Evolutionary conservation across 1,140 invertebrate species (phyloP), one percentile per base, ranked within the genome.

Genomic region (Euglossa dilemma): DNA sequence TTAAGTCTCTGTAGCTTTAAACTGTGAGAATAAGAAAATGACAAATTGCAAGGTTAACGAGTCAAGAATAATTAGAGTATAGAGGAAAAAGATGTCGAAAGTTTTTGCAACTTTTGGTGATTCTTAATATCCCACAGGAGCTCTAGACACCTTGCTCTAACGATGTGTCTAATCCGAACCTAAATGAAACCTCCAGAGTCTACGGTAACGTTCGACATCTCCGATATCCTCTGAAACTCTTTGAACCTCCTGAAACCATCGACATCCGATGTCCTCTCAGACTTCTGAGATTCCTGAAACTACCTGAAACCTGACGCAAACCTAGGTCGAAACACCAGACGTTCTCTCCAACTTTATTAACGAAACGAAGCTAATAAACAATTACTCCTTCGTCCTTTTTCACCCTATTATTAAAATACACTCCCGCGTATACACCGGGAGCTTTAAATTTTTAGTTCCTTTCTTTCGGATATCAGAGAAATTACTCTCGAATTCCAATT

Each of bases 201-300:
- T 36, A 36, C 61, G 61, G 18, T 36, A 36, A 36, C 36, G 36
- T 63, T 36, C 61, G 16, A 63, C 61, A 20, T 63, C 61, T 63
- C 61, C 61, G 25, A 63, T 63, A 63, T 63, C 61, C 61, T 8
- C 61, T 63, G 36, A 63, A 63, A 63, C 61, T 63, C 61, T 63
- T 63, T 25, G 16, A 63, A 63, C 61, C 61, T 28, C 36, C 36
- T 64, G 28, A 23, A 66, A 43, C 63, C 63, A 43, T 66, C 63
- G 63, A 66, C 28, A 43, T 66, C 63, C 63, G 61, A 63, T 63
- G 61, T 63, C 61, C 61, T 63, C 61, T 36, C 61, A 36, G 61
- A 63, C 61, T 63, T 63, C 63, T 66, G 63, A 43, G 63, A 66
- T 43, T 43, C 36, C 36, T n/a, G 36, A 64, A 20, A 36, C 36